A percentile compares a stretch with the other conserved stretches of the same genome.
Evolutionary conservation across 1,140 invertebrate genomes (phyloP).

Genomic region (Caenorhabditis inopinata): DNA sequence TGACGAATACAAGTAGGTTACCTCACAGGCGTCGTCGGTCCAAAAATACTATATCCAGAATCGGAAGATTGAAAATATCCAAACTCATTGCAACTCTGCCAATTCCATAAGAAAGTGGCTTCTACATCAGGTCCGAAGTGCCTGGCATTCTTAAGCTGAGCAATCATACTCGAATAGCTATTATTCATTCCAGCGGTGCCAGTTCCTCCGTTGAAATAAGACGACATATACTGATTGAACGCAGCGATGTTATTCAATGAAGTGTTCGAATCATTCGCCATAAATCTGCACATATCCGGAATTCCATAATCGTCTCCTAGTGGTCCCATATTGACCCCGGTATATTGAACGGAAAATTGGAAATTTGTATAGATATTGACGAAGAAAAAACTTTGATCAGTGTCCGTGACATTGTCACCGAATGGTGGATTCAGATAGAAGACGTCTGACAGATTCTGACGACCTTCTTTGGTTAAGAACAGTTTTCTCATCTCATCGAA

Average conservation of each 20-base stretch:
- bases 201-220: too few species aligned
- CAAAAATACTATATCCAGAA: constrained; percentile 75
- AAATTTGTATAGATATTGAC: not conserved
- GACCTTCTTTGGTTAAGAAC: not conserved
- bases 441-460: not conserved
- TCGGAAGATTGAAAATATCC: constrained; percentile 88
- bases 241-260: too few species aligned
- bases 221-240: too few species aligned
- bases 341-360: constrained; percentile 41
- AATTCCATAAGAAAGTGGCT: not conserved
- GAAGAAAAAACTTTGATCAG: constrained; percentile 23
- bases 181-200: constrained; percentile 8
- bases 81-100: constrained; percentile 83
- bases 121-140: not conserved
- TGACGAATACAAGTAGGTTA: too few species aligned
- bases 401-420: not conserved
- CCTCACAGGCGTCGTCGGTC: constrained; percentile 57
- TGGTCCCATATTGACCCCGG: not conserved
- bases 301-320: not conserved
- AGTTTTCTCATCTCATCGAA: not conserved
- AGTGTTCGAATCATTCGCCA: not conserved
- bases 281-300: not conserved
- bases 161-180: not conserved
- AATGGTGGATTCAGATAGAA: not conserved
- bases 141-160: not conserved